Evolutionary conservation across 2,113 vertebrate genomes (phyloP).

Genomic region (Cyrtonyx montezumae): DNA sequence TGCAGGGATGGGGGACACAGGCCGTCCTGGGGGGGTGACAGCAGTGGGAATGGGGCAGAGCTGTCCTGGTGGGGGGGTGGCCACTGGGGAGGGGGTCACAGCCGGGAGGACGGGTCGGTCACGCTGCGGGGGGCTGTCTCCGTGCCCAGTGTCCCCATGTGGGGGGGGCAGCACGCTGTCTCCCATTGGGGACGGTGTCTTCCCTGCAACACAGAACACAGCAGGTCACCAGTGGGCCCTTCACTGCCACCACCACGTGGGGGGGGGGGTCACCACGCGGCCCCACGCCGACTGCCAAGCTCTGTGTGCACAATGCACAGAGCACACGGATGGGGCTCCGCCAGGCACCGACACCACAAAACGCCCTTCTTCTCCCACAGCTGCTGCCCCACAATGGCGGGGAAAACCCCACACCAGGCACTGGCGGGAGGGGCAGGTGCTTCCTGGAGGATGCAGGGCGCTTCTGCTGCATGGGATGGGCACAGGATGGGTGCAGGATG

Average conservation of each 20-base stretch:
- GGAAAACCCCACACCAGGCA: neutral
- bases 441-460: neutral
- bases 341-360: slow-evolving; percentile 58
- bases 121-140: neutral
- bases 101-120: neutral
- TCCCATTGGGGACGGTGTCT: slow-evolving; percentile 43
- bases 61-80: too few relatives aligned
- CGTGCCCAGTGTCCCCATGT: too few relatives aligned
- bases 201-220: slow-evolving; percentile 53
- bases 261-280: too few relatives aligned
- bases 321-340: neutral
- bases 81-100: fast-evolving
- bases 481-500: neutral
- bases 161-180: neutral
- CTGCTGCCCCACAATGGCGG: neutral
- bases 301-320: slow-evolving; percentile 22
- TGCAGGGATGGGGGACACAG: neutral
- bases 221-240: neutral
- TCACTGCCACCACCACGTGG: too few relatives aligned
- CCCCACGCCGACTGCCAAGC: neutral
- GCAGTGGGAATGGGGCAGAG: neutral
- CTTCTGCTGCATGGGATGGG: neutral
- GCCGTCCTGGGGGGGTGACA: neutral
- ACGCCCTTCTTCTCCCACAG: slow-evolving; percentile 5
- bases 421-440: too few relatives aligned